phyloP scores from a whole-genome alignment of 1,140 invertebrate species.

The Schlechtendalia chinensis region DNA sequence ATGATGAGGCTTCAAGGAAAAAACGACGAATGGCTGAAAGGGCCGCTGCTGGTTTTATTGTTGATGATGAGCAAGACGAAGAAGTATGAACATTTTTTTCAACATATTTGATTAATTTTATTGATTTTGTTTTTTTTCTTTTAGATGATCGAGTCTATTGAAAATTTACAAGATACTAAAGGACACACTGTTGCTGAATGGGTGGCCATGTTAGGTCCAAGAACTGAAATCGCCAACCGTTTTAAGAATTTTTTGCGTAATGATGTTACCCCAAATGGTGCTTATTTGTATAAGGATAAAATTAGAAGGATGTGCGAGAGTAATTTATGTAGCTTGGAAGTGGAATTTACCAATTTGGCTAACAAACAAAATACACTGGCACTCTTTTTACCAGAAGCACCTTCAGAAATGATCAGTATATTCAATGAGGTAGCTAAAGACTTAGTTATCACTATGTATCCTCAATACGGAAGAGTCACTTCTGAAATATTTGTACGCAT shows the following conservation, averaged over 20 bases:
- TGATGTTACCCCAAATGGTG: constrained; percentile 78
- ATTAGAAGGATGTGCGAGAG: constrained; percentile 94
- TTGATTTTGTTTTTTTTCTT: constrained; percentile 2
- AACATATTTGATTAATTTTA: not conserved
- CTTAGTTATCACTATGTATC: constrained; percentile 90
- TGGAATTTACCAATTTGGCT: constrained; percentile 90
- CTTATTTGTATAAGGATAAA: constrained; percentile 88
- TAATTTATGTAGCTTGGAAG: constrained; percentile 85
- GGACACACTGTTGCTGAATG: constrained; percentile 90
- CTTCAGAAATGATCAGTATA: constrained; percentile 90
- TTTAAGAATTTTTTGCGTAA: constrained; percentile 95
- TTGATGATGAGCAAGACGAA: constrained; percentile 73
- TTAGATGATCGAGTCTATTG: constrained; percentile 91
- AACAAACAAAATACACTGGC: constrained; percentile 88
- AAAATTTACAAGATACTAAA: constrained; percentile 95
- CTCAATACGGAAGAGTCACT: constrained; percentile 92
- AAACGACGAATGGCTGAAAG: constrained; percentile 80
- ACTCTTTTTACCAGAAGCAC: constrained; percentile 96
- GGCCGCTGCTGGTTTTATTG: constrained; percentile 74
- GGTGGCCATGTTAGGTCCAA: constrained; percentile 93
- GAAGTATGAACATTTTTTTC: constrained; percentile 58
- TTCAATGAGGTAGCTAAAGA: constrained; percentile 93
- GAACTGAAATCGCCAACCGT: constrained; percentile 93
- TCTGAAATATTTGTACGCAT: constrained; percentile 92
- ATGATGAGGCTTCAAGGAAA: constrained; percentile 69